A percentile compares a stretch with the other conserved stretches of the same genome.
Evolutionary conservation across 2,888 invertebrate species (phyloP).

Genomic region (Pristionchus fissidentatus): DNA sequence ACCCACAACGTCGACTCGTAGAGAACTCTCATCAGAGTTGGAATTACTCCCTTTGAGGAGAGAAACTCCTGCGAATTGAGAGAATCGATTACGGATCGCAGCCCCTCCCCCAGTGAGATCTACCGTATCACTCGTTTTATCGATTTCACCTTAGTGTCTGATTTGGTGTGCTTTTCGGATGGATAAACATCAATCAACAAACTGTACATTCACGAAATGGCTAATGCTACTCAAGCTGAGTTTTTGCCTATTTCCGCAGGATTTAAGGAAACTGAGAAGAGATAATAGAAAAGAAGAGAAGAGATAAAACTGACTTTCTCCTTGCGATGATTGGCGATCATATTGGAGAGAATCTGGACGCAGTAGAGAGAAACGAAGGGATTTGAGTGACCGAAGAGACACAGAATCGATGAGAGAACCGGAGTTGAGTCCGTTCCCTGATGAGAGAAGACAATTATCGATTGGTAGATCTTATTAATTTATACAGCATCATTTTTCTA

Average conservation of each 20-base stretch:
- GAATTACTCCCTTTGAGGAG: slow-evolving; percentile 56
- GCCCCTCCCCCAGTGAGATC: no score
- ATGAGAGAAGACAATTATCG: background rate
- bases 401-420: slow-evolving; percentile 53
- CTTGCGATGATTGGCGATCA: slow-evolving; percentile 66
- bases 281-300: no score
- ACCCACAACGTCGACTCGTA: slow-evolving; percentile 51
- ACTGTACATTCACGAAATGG: no score
- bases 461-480: background rate
- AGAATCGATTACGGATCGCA: no score
- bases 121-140: no score
- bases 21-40: slow-evolving; percentile 58
- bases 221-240: no score
- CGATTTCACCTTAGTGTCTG: no score
- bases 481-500: background rate
- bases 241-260: no score
- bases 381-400: slow-evolving; percentile 56
- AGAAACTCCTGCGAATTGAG: slow-evolving; percentile 66
- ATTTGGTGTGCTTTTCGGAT: no score
- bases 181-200: no score
- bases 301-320: slow-evolving; percentile 67
- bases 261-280: no score
- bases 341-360: slow-evolving; percentile 66
- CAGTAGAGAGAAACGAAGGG: slow-evolving; percentile 55
- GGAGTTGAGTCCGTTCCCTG: slow-evolving; percentile 42